Conservation (phyloP, 2,888 invertebrate genomes). For the Scaptomyza cyrtandrae region DNA sequence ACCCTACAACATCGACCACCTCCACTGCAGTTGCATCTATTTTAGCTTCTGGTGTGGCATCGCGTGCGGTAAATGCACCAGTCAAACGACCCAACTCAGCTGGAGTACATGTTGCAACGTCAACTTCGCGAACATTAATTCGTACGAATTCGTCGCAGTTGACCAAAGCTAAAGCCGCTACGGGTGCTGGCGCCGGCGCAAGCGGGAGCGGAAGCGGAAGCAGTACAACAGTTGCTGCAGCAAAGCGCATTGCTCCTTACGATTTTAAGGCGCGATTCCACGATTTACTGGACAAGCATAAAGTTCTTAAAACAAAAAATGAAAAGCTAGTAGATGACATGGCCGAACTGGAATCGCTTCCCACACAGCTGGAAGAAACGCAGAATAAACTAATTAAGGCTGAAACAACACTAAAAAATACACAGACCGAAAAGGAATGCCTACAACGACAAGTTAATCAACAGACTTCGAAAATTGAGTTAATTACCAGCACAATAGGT, state of each 20-base stretch:
- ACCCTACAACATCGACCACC: not conserved
- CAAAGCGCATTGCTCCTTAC: constrained; percentile 87
- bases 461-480: constrained; percentile 76
- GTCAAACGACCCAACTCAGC: constrained; percentile 17
- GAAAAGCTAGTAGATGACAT: constrained; percentile 85
- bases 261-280: constrained; percentile 88
- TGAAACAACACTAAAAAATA: constrained; percentile 75
- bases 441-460: constrained; percentile 76
- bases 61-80: constrained; percentile 23
- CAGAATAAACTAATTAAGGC: constrained; percentile 78
- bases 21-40: constrained; percentile 7
- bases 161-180: constrained; percentile 26
- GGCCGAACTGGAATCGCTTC: constrained; percentile 85
- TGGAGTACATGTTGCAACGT: constrained; percentile 1
- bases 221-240: constrained; percentile 7
- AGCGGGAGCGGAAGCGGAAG: not conserved
- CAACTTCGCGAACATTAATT: constrained; percentile 12
- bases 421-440: constrained; percentile 75
- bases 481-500: constrained; percentile 71
- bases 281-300: constrained; percentile 87
- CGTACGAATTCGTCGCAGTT: constrained; percentile 29
- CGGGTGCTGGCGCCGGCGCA: not conserved
- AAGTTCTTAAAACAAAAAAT: constrained; percentile 86
- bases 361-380: constrained; percentile 86
- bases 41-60: not conserved